A percentile compares a stretch with the other conserved stretches of the same genome.
Conservation (phyloP, 2,888 invertebrate species). For the Drosophila silvestris region DNA sequence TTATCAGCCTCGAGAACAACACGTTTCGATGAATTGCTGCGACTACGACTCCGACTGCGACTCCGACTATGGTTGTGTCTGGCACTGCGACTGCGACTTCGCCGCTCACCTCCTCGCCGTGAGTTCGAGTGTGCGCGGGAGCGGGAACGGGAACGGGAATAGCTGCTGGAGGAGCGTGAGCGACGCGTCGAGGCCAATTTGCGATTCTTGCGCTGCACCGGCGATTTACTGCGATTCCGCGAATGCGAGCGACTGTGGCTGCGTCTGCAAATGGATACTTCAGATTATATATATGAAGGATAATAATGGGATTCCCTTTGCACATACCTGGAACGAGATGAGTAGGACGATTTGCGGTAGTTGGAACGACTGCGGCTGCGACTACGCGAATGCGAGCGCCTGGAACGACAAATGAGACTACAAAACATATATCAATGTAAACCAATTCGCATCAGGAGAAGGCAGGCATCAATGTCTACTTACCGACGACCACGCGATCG, state of each 20-base stretch:
- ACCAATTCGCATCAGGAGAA: background rate
- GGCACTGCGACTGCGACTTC: conserved; percentile 32
- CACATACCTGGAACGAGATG: conserved; percentile 73
- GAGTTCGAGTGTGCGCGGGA: conserved; percentile 68
- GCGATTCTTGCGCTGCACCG: conserved; percentile 71
- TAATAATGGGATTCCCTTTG: background rate
- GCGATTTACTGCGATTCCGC: conserved; percentile 75
- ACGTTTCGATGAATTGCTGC: conserved; percentile 57
- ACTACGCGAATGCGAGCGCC: conserved; percentile 68
- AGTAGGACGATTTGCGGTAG: conserved; percentile 79
- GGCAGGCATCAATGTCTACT: conserved; percentile 23
- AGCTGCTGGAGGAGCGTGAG: conserved; percentile 81
- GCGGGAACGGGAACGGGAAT: conserved; percentile 70
- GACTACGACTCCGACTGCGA: conserved; percentile 50
- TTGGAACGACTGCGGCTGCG: conserved; percentile 70
- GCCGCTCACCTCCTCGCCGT: conserved; percentile 52
- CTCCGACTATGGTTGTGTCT: conserved; percentile 44
- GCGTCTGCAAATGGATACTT: conserved; percentile 54
- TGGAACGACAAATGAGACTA: conserved; percentile 68
- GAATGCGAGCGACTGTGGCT: conserved; percentile 82
- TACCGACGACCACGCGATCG: conserved; percentile 79
- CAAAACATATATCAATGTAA: conserved; percentile 3
- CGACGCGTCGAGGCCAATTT: conserved; percentile 83
- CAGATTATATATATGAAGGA: background rate
- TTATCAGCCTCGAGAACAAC: conserved; percentile 81